phyloP scores from a whole-genome alignment of 2,113 vertebrate species.

The Alaudala cheleensis region DNA sequence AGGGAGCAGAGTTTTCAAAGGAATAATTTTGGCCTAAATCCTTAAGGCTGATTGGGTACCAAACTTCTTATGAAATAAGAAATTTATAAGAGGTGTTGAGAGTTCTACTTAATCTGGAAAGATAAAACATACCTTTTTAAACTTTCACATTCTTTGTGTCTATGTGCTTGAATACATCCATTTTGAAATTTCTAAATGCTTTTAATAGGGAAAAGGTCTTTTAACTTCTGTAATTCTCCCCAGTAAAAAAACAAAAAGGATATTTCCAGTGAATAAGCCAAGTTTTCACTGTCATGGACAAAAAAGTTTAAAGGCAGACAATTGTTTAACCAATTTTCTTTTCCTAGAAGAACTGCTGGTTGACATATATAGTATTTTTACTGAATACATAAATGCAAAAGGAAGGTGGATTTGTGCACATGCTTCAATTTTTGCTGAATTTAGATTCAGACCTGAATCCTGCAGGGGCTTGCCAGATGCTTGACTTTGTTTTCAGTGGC shows the following conservation, averaged over 20 bases:
- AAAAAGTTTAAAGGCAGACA: background rate
- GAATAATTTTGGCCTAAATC: background rate
- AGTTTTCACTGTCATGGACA: background rate
- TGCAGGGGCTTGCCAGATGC: background rate
- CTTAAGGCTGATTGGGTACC: background rate
- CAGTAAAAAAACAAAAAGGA: background rate
- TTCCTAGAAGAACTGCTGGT: background rate
- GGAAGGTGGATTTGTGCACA: background rate
- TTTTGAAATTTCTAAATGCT: background rate
- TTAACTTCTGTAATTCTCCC: background rate
- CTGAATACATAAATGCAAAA: background rate
- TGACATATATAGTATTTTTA: background rate
- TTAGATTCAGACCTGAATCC: background rate
- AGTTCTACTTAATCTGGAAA: background rate
- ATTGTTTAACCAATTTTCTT: conserved; percentile 2
- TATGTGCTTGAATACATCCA: background rate
- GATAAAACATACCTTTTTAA: background rate
- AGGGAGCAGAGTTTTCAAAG: background rate
- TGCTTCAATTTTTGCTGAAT: background rate
- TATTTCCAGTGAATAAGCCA: conserved; percentile 25
- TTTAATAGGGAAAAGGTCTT: background rate
- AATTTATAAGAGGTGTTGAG: background rate
- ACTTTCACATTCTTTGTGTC: background rate
- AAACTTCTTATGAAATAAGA: background rate
- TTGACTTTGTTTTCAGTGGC: conserved; percentile 13